Evolutionary conservation across 2,113 vertebrate genomes (phyloP), one percentile per base, ranked within the genome.

Genomic region (Platichthys flesus): DNA sequence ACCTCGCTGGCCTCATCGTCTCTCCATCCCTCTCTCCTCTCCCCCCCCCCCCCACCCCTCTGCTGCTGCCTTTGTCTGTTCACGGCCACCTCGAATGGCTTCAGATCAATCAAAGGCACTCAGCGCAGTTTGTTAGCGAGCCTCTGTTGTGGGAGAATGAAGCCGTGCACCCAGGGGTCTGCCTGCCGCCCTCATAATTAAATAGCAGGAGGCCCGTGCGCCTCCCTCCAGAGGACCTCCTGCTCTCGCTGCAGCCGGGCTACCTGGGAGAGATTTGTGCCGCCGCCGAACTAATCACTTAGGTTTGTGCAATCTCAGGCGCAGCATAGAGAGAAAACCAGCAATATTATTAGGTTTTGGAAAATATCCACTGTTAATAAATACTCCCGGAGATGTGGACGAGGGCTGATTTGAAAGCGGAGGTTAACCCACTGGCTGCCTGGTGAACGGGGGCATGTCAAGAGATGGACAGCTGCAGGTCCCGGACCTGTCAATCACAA

Each of bases 41-140:
- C 24, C 24, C 40, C 73, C 71, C 73, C 26, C 23, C 28, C 37
- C n/a, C 71, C 35, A 61, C 75, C 71, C 60, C 69, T 79, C 74
- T 73, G 16, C 71, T 72, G 42, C 72, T 62, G 67, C 66, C 81
- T 86, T 89, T 90, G 85, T 89, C 84, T 85, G 84, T 85, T 82
- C 83, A 67, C 37, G 55, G 85, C 77, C 83, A 84, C 82, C 79
- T 76, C 57, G 75, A 85, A 90, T 67, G 60, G 82, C 85, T 81
- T 65, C 40, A 78, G 88, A 91, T 93, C 86, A 90, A 91, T 93
- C 89, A 82, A 57, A 86, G 81, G 79, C 86, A 85, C 89, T 89
- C 89, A 79, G n/a, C 45, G 0, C 82, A 83, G 85, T 90, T 89
- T 89, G 91, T 90, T 87, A 91, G 90, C 24, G 47, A 84, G 82